Evolutionary conservation across 2,888 invertebrate genomes (phyloP).

Genomic region (Erebia ligea): DNA sequence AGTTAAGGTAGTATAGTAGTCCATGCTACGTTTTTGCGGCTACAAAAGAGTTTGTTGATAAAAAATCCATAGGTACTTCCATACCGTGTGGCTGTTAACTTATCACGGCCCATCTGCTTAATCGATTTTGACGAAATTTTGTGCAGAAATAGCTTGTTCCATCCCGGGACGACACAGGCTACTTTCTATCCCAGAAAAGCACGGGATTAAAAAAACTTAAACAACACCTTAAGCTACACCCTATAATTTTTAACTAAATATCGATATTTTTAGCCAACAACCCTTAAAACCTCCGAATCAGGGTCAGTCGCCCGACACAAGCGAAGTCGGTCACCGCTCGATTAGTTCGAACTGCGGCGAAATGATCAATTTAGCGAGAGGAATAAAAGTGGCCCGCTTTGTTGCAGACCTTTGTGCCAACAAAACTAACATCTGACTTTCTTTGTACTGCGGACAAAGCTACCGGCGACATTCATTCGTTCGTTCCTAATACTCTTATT

Average conservation of each 20-base stretch:
- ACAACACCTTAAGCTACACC: too few species aligned
- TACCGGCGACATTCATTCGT: constrained; percentile 12
- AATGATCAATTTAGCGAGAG: constrained; percentile 39
- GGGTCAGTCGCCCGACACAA: constrained; percentile 37
- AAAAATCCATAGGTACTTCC: too few species aligned
- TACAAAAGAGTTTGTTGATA: too few species aligned
- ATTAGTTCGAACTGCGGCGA: constrained; percentile 38
- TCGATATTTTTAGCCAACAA: neutral
- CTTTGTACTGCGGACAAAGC: constrained; percentile 17
- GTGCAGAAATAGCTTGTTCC: too few species aligned
- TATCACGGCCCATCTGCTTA: too few species aligned
- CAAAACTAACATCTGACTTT: constrained; percentile 22
- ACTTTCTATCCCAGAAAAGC: too few species aligned
- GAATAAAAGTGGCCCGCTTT: constrained; percentile 34
- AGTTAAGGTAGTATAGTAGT: too few species aligned
- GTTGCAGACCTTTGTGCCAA: constrained; percentile 31
- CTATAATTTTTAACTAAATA: neutral
- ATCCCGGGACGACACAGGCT: too few species aligned
- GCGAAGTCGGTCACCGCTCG: constrained; percentile 38
- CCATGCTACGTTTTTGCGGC: too few species aligned
- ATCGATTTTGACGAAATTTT: too few species aligned
- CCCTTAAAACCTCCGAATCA: constrained; percentile 34
- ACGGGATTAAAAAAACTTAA: too few species aligned
- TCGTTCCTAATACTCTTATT: neutral
- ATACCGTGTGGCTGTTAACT: too few species aligned